Percentiles rank a stretch among this genome's conserved stretches.
Evolutionary conservation across 2,888 invertebrate species (phyloP).

Genomic region (Lycaena phlaeas): DNA sequence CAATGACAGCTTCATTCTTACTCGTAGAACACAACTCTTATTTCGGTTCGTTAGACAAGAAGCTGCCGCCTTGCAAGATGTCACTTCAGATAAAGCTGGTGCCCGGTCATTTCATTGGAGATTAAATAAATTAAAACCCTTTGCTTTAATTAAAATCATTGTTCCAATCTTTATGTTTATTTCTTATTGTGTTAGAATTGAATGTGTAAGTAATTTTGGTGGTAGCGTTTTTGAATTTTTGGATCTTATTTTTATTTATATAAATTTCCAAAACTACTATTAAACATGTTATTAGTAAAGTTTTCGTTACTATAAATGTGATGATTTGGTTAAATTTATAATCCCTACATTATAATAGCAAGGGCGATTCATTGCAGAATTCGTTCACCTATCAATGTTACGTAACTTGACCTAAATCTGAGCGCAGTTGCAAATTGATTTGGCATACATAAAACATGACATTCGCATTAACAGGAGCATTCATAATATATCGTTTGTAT

Average conservation of each 20-base stretch:
- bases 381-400: slow-evolving; percentile 9
- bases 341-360: too few species aligned
- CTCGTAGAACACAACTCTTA: slow-evolving; percentile 28
- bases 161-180: too few species aligned
- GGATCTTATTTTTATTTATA: too few species aligned
- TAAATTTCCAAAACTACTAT: too few species aligned
- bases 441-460: slow-evolving; percentile 8
- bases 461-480: slow-evolving; percentile 8
- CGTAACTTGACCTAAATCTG: slow-evolving; percentile 16
- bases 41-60: slow-evolving; percentile 35
- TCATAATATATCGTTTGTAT: background rate
- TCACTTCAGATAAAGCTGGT: slow-evolving; percentile 21
- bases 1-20: slow-evolving; percentile 45
- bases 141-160: slow-evolving; percentile 17
- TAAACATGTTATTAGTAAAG: too few species aligned
- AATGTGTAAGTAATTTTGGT: too few species aligned
- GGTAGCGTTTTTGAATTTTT: too few species aligned
- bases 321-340: too few species aligned
- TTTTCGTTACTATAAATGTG: too few species aligned
- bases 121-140: slow-evolving; percentile 22
- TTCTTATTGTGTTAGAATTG: too few species aligned
- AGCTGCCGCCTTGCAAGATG: slow-evolving; percentile 28
- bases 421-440: slow-evolving; percentile 6
- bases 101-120: slow-evolving; percentile 30
- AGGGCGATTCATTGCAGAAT: too few species aligned